phyloP scores from a whole-genome alignment of 2,888 invertebrate genomes.

The Lamproptera curius region DNA sequence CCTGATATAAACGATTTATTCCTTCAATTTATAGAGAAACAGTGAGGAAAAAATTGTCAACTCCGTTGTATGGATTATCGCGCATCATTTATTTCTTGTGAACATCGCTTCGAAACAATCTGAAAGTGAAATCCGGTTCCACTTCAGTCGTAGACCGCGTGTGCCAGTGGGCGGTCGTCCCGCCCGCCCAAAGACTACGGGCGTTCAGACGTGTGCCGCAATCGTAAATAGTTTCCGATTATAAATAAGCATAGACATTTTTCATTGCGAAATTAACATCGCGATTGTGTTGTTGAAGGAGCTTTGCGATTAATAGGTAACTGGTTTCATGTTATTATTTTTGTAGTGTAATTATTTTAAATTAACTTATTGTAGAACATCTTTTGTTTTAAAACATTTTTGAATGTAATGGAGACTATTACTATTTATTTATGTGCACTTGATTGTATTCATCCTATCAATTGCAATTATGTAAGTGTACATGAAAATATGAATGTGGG shows the following conservation, averaged over 20 bases:
- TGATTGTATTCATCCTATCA: background rate
- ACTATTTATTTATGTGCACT: background rate
- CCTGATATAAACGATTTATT: too few relatives aligned
- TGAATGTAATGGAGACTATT: background rate
- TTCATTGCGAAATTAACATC: slow-evolving; percentile 10
- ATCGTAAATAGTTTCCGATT: slow-evolving; percentile 17
- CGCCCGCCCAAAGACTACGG: slow-evolving; percentile 46
- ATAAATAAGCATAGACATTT: slow-evolving; percentile 18
- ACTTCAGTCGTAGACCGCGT: slow-evolving; percentile 40
- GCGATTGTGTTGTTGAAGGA: background rate
- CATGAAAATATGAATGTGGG: too few relatives aligned
- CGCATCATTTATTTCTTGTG: slow-evolving; percentile 18
- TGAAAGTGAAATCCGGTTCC: slow-evolving; percentile 23
- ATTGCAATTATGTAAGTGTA: background rate
- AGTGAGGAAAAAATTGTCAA: too few relatives aligned
- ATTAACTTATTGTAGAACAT: background rate
- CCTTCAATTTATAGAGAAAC: too few relatives aligned
- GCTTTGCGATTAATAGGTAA: slow-evolving; percentile 12
- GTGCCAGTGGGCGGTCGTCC: slow-evolving; percentile 42
- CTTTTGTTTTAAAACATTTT: background rate
- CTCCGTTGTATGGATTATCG: slow-evolving; percentile 19
- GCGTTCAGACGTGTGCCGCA: slow-evolving; percentile 6
- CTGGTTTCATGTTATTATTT: background rate
- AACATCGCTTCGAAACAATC: slow-evolving; percentile 26
- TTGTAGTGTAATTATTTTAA: background rate